Evolutionary conservation across 2,888 invertebrate species (phyloP).

Genomic region (Cyaniris semiargus): DNA sequence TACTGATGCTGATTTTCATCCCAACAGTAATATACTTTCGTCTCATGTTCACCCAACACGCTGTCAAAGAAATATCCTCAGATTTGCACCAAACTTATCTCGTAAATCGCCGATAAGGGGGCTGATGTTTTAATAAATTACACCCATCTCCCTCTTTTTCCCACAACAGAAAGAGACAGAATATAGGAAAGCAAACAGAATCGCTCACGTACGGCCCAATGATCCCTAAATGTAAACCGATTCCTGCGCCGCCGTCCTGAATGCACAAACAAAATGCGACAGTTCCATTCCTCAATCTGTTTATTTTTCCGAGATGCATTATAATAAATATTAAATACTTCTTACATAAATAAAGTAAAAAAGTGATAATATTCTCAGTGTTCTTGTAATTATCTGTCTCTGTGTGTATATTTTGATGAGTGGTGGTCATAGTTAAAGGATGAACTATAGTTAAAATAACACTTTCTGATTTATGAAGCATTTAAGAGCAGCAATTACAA

Average conservation of each 20-base stretch:
- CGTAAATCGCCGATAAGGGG: slow-evolving; percentile 9
- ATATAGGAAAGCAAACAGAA: slow-evolving; percentile 29
- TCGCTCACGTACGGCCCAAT: slow-evolving; percentile 37
- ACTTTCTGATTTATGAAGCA: too few relatives aligned
- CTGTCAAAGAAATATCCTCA: not conserved
- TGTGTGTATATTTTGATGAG: too few relatives aligned
- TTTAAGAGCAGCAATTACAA: too few relatives aligned
- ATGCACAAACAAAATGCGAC: slow-evolving; percentile 19
- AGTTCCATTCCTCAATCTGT: slow-evolving; percentile 6
- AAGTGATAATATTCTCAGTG: too few relatives aligned
- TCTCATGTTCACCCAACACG: not conserved
- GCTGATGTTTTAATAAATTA: slow-evolving; percentile 18
- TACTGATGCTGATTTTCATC: too few relatives aligned
- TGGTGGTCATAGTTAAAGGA: too few relatives aligned
- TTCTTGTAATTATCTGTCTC: too few relatives aligned
- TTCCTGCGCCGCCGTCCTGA: slow-evolving; percentile 33
- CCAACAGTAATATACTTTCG: too few relatives aligned
- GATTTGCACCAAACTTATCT: slow-evolving; percentile 9
- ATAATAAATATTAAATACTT: not conserved
- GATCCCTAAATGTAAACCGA: slow-evolving; percentile 43
- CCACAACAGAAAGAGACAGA: not conserved
- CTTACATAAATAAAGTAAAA: not conserved
- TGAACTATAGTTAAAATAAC: too few relatives aligned
- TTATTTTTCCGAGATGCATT: not conserved
- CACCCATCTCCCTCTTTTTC: not conserved